Percentiles rank a stretch among this genome's conserved stretches.
phyloP scores from a whole-genome alignment of 2,797 vertebrate species.

The Buphagus erythrorhynchus region DNA sequence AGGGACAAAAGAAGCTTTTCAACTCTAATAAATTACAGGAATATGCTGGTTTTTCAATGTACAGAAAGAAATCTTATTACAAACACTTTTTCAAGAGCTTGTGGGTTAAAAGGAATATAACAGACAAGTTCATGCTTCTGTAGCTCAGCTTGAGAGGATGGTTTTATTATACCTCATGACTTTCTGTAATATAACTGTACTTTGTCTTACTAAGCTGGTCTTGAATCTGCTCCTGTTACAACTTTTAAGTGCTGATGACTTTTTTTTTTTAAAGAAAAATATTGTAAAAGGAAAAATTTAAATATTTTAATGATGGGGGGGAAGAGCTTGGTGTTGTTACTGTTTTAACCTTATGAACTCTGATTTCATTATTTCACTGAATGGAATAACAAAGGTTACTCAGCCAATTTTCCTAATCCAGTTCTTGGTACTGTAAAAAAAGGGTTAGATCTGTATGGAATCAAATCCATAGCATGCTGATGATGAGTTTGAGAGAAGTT shows the following conservation, averaged over 20 bases:
- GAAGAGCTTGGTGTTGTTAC: slow-evolving; percentile 28
- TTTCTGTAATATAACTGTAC: slow-evolving; percentile 57
- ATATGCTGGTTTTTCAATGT: slow-evolving; percentile 12
- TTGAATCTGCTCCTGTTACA: slow-evolving; percentile 54
- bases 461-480: not conserved
- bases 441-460: not conserved
- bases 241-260: slow-evolving; percentile 53
- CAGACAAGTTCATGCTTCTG: slow-evolving; percentile 1
- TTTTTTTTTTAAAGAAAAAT: slow-evolving; percentile 25
- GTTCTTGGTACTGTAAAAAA: slow-evolving; percentile 43
- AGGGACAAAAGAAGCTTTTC: slow-evolving; percentile 3
- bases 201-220: slow-evolving; percentile 73
- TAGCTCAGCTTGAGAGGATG: slow-evolving; percentile 57
- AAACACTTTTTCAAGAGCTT: slow-evolving; percentile 6
- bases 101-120: slow-evolving; percentile 33
- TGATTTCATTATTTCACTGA: not conserved
- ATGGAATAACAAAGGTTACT: not conserved
- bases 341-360: slow-evolving; percentile 28
- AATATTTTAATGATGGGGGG: slow-evolving; percentile 17
- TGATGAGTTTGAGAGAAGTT: not conserved
- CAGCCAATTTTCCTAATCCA: slow-evolving; percentile 4
- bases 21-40: not conserved
- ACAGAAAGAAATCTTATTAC: slow-evolving; percentile 1
- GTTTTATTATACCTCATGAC: slow-evolving; percentile 63
- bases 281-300: slow-evolving; percentile 38